phyloP scores from a whole-genome alignment of 2,113 vertebrate genomes.

The Eptatretus burgeri region DNA sequence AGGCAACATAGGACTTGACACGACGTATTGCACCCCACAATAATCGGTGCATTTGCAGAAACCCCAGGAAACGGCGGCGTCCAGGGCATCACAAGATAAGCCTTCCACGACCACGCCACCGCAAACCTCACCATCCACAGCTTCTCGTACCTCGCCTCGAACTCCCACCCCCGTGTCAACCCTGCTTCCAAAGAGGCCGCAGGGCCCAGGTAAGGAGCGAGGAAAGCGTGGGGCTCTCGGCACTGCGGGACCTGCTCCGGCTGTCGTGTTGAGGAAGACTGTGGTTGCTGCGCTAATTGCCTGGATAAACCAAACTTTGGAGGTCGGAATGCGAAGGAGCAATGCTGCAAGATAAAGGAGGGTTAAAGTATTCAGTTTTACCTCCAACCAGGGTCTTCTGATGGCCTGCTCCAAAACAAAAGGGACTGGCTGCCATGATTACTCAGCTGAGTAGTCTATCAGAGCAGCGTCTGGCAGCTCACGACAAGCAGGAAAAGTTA shows the following conservation, averaged over 20 bases:
- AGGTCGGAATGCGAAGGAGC: conserved; percentile 92
- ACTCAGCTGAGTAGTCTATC: no score
- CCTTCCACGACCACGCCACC: background rate
- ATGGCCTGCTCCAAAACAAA: no score
- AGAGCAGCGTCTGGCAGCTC: no score
- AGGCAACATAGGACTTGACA: no score
- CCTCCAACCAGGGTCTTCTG: no score
- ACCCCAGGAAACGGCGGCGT: no score
- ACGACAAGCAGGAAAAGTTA: no score
- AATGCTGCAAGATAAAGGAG: conserved; percentile 99
- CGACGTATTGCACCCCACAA: no score
- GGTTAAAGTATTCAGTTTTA: no score
- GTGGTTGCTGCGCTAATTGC: conserved; percentile 78
- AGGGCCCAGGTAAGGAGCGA: conserved; percentile 17
- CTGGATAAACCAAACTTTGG: conserved; percentile 96
- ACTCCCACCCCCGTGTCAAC: conserved; percentile 18
- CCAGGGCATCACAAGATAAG: no score
- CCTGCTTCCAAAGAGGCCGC: background rate
- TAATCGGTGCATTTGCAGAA: no score
- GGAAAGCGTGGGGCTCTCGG: conserved; percentile 65
- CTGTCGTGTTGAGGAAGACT: conserved; percentile 91
- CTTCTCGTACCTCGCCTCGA: conserved; percentile 8
- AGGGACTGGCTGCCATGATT: no score
- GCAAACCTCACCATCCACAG: background rate
- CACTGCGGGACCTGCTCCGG: conserved; percentile 83